A percentile compares a stretch with the other conserved stretches of the same genome.
phyloP scores from a whole-genome alignment of 2,797 vertebrate genomes.

The Pachyuromys duprasi region DNA sequence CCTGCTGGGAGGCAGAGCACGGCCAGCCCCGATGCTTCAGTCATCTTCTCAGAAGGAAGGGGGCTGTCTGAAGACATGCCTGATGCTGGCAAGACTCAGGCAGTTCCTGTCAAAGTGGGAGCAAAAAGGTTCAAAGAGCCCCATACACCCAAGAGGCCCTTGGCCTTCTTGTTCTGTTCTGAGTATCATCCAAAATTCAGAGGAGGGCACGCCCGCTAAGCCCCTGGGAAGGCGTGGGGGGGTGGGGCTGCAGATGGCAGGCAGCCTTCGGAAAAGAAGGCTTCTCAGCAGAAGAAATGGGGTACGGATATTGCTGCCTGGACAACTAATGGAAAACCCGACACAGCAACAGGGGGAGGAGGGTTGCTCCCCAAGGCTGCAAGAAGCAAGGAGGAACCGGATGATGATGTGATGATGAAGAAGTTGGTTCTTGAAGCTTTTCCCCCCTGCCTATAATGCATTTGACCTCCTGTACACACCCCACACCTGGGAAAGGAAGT shows the following conservation, averaged over 20 bases:
- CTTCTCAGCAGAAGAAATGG: not conserved
- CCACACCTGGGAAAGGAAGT: not conserved
- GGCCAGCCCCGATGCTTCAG: not conserved
- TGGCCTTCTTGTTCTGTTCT: not conserved
- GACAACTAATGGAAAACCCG: not conserved
- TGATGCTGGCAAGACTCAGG: not conserved
- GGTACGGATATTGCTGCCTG: not conserved
- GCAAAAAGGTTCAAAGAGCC: not conserved
- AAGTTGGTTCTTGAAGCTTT: not conserved
- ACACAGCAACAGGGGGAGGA: too few species aligned
- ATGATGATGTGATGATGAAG: too few species aligned
- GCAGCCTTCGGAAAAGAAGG: not conserved
- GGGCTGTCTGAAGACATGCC: not conserved
- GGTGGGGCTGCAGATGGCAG: not conserved
- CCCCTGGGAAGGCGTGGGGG: not conserved
- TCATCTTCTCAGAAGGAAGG: not conserved
- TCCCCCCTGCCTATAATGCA: not conserved
- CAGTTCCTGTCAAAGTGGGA: not conserved
- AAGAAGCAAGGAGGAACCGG: not conserved
- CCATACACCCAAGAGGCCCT: not conserved
- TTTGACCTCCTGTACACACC: not conserved
- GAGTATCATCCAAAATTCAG: not conserved
- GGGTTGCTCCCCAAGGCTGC: not conserved
- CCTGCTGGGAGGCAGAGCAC: too few species aligned
- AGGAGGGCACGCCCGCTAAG: not conserved